phyloP scores from a whole-genome alignment of 2,888 invertebrate genomes.

The Leucophora obtusa region DNA sequence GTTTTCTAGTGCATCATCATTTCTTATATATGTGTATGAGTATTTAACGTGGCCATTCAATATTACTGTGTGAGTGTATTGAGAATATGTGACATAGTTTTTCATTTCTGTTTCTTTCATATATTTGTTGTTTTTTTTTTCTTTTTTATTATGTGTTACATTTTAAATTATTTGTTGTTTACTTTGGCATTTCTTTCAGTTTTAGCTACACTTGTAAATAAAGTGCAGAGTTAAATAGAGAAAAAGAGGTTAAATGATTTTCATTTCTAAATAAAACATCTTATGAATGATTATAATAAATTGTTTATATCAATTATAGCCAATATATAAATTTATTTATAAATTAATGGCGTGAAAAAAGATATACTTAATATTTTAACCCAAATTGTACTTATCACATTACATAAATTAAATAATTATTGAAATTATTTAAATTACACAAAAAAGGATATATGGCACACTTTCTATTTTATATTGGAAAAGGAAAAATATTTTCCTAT shows the following conservation, averaged over 20 bases:
- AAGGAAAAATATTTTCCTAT: too few species aligned
- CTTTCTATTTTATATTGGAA: too few species aligned
- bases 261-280: conserved; percentile 25
- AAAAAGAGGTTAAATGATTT: conserved; percentile 31
- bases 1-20: conserved; percentile 59
- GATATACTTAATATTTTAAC: background rate
- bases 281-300: conserved; percentile 7
- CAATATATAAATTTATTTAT: conserved; percentile 1
- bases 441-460: background rate
- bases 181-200: conserved; percentile 54
- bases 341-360: background rate
- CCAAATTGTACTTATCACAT: background rate
- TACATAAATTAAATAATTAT: too few species aligned
- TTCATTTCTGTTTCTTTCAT: conserved; percentile 49
- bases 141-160: conserved; percentile 6
- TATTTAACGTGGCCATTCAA: conserved; percentile 39
- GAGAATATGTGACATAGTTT: conserved; percentile 59
- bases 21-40: conserved; percentile 23
- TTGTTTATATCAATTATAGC: conserved; percentile 24
- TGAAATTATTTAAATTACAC: background rate
- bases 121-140: conserved; percentile 16
- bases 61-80: conserved; percentile 11
- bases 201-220: conserved; percentile 44
- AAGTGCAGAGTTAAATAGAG: conserved; percentile 25
- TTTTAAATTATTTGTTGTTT: conserved; percentile 55